Base-by-base conservation (phyloP, 2,113 vertebrate species). In the Apodemus sylvaticus region DNA sequence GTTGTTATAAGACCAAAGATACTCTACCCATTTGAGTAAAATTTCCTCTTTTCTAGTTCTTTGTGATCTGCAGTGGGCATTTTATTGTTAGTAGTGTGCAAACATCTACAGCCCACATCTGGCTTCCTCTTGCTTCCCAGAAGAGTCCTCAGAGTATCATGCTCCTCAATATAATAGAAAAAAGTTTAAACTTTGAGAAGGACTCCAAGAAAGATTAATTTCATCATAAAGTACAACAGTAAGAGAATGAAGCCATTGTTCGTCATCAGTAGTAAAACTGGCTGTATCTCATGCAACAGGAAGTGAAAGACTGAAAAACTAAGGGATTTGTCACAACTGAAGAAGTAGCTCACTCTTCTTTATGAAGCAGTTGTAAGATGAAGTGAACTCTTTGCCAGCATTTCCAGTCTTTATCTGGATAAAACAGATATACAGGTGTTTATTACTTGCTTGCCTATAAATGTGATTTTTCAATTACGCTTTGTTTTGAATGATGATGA, bases 221-320 rank as follows among this genome's bases (percentile, higher is more conserved):
- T 66, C 19, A 19, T 64, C 20, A 10, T 24, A 88, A 92, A 89
- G 45, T 24, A 55, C 58, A 91, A 3, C 62, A 79, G 71, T 45
- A 66, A 79, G 90, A 91, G 48, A 42, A 89, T 26, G 78, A 86
- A 42, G 8, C 31, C 68, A 51, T 17, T 7, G 51, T 26, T 89
- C 2, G 14, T 86, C 17, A 85, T 83, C 88, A 95, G 71, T 68
- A 85, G 83, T 77, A 91, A 93, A 91, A 85, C 34, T 91, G 48
- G 31, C 24, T 2, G 31, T 83, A 48, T 90, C 20, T 78, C 58
- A 48, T 66, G n/a, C 12, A 48, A 62, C 42, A 90, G 51, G 5
- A 29, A 82, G 4, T 53, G 5, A 78, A 83, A 81, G 39, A 71
- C 19, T 64, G 22, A 22, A 31, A 68, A 36, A 22, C 62, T 66